Conservation (phyloP, 1,140 invertebrate genomes). For the Stegodyphus dumicola region DNA sequence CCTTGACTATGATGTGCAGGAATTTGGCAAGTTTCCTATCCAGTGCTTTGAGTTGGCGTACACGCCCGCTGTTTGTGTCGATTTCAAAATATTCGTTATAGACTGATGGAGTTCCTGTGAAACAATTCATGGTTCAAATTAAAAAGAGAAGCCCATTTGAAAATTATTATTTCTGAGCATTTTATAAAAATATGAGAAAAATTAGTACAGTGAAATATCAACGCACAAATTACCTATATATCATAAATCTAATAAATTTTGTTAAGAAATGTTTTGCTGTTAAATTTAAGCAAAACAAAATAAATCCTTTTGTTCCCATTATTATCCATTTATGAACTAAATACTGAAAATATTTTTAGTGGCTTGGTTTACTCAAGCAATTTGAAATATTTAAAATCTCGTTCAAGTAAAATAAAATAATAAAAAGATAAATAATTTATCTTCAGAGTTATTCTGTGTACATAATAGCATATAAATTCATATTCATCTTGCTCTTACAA, state of each 20-base stretch:
- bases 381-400: too few relatives aligned
- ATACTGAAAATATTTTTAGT: too few relatives aligned
- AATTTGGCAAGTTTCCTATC: slow-evolving; percentile 81
- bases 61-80: slow-evolving; percentile 76
- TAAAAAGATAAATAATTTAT: neutral
- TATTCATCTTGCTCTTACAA: too few relatives aligned
- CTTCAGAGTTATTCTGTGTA: neutral
- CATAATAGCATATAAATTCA: neutral
- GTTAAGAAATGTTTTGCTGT: too few relatives aligned
- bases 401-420: neutral
- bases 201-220: neutral
- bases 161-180: neutral
- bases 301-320: too few relatives aligned
- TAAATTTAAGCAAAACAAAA: too few relatives aligned
- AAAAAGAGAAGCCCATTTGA: neutral
- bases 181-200: neutral
- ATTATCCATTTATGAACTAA: too few relatives aligned
- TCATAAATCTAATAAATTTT: too few relatives aligned
- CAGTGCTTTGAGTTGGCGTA: slow-evolving; percentile 82
- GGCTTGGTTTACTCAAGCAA: too few relatives aligned
- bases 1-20: slow-evolving; percentile 80
- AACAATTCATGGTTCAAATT: neutral
- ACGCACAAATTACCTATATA: neutral
- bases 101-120: slow-evolving; percentile 61
- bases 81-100: slow-evolving; percentile 63